phyloP scores from a whole-genome alignment of 2,113 vertebrate genomes.

The Erythrolamprus reginae region DNA sequence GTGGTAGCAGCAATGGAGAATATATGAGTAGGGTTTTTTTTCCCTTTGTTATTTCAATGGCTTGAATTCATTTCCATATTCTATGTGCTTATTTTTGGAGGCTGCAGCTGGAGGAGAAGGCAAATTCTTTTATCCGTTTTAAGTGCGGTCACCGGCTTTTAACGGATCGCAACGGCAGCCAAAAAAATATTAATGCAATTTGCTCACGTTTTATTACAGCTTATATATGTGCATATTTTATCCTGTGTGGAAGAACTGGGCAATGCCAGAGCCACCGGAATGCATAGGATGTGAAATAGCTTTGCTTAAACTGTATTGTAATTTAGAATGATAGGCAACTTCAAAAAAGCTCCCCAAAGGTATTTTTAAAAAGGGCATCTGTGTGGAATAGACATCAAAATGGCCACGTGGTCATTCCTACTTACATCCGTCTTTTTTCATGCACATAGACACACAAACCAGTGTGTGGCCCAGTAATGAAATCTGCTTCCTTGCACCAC shows the following conservation, averaged over 20 bases:
- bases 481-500: not conserved
- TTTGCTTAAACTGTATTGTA: not conserved
- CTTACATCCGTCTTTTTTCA: not conserved
- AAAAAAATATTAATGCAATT: not conserved
- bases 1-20: not conserved
- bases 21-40: not conserved
- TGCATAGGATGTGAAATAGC: not conserved
- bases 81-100: not conserved
- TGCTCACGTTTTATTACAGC: not conserved
- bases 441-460: not conserved
- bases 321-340: not conserved
- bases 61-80: not conserved
- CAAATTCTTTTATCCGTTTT: not conserved
- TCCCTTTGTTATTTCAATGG: not conserved
- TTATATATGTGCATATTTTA: not conserved
- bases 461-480: not conserved
- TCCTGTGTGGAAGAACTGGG: not conserved
- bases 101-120: not conserved
- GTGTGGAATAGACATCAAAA: not conserved
- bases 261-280: not conserved
- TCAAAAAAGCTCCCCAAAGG: not conserved
- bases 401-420: not conserved
- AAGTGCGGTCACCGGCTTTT: not conserved
- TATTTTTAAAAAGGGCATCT: not conserved
- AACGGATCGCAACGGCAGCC: not conserved